Evolutionary conservation across 2,797 vertebrate genomes (phyloP).

Genomic region (Limosa lapponica): DNA sequence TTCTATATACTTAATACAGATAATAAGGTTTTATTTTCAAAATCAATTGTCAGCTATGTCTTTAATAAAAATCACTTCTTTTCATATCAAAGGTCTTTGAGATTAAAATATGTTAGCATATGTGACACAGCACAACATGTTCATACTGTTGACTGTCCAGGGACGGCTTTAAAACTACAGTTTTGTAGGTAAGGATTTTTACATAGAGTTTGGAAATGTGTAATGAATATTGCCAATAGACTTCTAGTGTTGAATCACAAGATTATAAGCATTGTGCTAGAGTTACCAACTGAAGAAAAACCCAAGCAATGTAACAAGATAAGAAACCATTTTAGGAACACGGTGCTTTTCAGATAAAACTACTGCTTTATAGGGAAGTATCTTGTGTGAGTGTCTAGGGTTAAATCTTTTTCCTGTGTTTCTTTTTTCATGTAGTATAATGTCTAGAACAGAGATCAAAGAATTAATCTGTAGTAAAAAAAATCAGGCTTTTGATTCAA

Average conservation of each 20-base stretch:
- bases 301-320: neutral
- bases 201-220: neutral
- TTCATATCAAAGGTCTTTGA: neutral
- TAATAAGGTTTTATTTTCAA: neutral
- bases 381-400: accelerated
- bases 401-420: accelerated
- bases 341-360: neutral
- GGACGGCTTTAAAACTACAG: neutral
- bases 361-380: neutral
- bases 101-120: neutral
- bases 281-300: neutral
- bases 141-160: neutral
- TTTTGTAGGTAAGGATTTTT: neutral
- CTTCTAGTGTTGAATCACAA: neutral
- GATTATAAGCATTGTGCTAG: neutral
- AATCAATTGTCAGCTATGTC: neutral
- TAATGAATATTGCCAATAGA: neutral
- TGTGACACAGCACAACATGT: neutral
- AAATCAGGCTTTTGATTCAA: neutral
- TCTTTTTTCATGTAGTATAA: neutral
- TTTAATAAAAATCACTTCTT: neutral
- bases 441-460: neutral
- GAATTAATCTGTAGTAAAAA: neutral
- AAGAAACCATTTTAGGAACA: neutral
- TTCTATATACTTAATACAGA: neutral